Evolutionary conservation across 1,140 invertebrate genomes (phyloP), one percentile per base, ranked within the genome.

Genomic region (Schlechtendalia chinensis): DNA sequence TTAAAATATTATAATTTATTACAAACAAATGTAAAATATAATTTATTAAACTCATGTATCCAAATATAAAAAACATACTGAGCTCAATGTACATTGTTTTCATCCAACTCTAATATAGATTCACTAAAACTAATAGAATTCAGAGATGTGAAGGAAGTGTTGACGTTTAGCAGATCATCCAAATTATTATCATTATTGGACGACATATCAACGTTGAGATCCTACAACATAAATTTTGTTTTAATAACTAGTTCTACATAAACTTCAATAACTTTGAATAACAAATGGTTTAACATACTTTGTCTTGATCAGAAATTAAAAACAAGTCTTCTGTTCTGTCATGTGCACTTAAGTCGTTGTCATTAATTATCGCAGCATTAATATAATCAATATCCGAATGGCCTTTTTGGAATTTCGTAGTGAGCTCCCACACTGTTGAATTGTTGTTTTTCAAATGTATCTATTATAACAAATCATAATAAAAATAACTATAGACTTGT

Each of bases 101-200:
- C 56, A 47, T 59, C 58, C 50, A 79, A 79, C 4, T 19, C 75
- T 50, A 79, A 79, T n/a, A 79, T 79, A 79, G 58, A 63, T 63
- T 79, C 75, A 50, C 11, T 79, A 4, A 79, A 79, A 19, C 58
- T 61, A 61, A 79, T 79, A 61, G 75, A 79, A n/a, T 79, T 79
- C 0, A 79, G 4, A 47, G 75, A 79, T 50, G 75, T 79, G 27
- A 79, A 79, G 1, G 75, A 79, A 4, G 75, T 61, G 17, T 79
- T 79, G n/a, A 63, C 75, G 3, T 79, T 79, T 12, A 79, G 12
- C 50, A 79, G 17, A 47, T 79, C 75, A n/a, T 79, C 75, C 39
- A 79, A 79, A 45, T 63, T 79, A 54, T 63, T 79, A n/a, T 63
- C 75, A 63, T n/a, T 50, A 45, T 50, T 79, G 6, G 56, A 11